These are phyloP conservation scores for Scaptomyza flava DNA, from an alignment of 2,888 invertebrate genomes.

Conservation along the genomic window DNA sequence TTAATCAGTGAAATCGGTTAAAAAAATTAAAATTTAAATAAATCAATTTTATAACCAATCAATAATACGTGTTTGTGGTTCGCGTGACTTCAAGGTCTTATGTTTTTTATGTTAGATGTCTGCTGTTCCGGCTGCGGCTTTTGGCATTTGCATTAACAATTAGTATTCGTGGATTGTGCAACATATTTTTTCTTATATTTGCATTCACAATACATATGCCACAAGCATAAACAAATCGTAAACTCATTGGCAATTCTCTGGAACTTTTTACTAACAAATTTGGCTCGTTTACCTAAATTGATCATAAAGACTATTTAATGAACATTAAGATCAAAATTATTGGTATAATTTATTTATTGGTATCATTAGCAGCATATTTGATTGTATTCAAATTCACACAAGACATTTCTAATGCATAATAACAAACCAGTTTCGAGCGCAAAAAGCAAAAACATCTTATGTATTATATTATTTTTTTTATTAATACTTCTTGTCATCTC, in stretches of 20 bases:
- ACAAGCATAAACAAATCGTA: neutral
- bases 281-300: too few relatives aligned
- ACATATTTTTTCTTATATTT: neutral
- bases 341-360: neutral
- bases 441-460: neutral
- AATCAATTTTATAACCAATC: neutral
- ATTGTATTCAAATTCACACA: neutral
- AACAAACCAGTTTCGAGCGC: slow-evolving; percentile 32
- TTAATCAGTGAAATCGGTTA: slow-evolving; percentile 7
- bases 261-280: neutral
- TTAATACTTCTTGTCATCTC: neutral
- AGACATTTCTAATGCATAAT: slow-evolving; percentile 17
- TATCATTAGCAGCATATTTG: neutral
- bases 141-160: slow-evolving; percentile 33
- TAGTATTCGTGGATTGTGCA: slow-evolving; percentile 15
- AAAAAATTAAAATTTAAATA: neutral
- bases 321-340: neutral
- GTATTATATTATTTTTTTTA: neutral
- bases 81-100: slow-evolving; percentile 4
- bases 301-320: too few relatives aligned
- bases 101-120: slow-evolving; percentile 10
- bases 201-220: neutral
- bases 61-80: neutral
- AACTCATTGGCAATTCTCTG: neutral
- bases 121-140: slow-evolving; percentile 15